Evolutionary conservation across 1,140 invertebrate genomes (phyloP), one percentile per base, ranked within the genome.

Genomic region (Heliconius nattereri): DNA sequence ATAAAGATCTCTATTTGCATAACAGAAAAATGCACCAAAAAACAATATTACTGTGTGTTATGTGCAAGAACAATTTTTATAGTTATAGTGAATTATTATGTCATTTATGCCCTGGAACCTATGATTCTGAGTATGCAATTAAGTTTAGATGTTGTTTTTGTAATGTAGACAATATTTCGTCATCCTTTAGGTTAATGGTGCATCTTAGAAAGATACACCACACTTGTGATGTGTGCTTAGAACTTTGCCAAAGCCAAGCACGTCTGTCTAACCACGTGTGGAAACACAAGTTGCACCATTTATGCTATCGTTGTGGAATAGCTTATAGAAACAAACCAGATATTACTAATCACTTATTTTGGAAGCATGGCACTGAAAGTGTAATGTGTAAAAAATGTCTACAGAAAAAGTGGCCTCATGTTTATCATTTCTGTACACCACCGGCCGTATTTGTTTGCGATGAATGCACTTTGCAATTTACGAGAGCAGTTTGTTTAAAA

Each of bases 291-390:
- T 90, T 98, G 40, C 96, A 97, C 91, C 97, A 98, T 92, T 91
- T 98, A 26, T 98, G 98, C 89, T 98, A 98, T 90, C 96, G 97
- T 57, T 98, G 97, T 92, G 97, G 96, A 35, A 97, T 98, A 82
- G 96, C 97, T 7, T 98, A 98, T 90, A 95, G 97, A 75, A 98
- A 98, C 90, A 98, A 98, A 90, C 96, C 96, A 57, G 97, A 98
- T 85, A 98, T 98, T 73, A 97, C 96, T 52, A 97, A 97, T 86
- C 97, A 98, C 95, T 92, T 98, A 57, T 98, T 98, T 89, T 98
- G 97, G 98, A 98, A 98, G 89, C 97, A 98, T 90, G 97, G 97
- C 19, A 98, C 97, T 7, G 97, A 98, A 88, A 98, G 97, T 94
- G 96, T 97, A 3, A 91, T 97, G 7, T 98, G 98, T 89, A 98